Percentiles rank a stretch among this genome's conserved stretches.
Conservation (phyloP, 2,113 vertebrate species). For the Lasiurus borealis region DNA sequence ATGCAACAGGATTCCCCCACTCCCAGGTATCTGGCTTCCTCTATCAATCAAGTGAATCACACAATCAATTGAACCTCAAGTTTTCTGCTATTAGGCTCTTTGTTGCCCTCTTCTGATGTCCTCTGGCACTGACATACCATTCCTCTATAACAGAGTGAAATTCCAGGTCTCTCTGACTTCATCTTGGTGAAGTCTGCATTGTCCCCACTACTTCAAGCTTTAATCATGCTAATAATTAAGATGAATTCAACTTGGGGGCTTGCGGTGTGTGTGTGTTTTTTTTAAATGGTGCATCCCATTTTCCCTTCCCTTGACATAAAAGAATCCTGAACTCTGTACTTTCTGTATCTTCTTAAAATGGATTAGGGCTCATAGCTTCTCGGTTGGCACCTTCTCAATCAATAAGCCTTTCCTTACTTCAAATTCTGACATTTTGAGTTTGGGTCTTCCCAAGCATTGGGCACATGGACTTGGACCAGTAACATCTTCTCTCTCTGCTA, state of each 20-base stretch:
- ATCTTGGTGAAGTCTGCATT: neutral
- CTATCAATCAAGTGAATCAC: too few relatives aligned
- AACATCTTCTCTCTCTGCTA: neutral
- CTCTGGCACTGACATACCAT: neutral
- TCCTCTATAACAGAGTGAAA: neutral
- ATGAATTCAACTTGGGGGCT: neutral
- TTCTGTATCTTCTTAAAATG: neutral
- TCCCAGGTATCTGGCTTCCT: neutral
- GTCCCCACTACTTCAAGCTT: neutral
- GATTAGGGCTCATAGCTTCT: neutral
- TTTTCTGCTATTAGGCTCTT: neutral
- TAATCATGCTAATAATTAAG: neutral
- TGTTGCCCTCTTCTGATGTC: neutral
- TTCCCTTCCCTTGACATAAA: neutral
- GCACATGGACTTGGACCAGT: neutral
- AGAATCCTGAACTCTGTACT: neutral
- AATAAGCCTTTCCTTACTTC: neutral
- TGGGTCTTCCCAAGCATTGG: neutral
- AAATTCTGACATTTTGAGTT: neutral
- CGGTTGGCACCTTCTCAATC: neutral
- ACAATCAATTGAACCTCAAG: neutral
- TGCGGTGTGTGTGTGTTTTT: too few relatives aligned
- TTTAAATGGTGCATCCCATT: neutral
- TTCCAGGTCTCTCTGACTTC: neutral
- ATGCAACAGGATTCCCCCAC: rapidly evolving